A percentile compares a stretch with the other conserved stretches of the same genome.
Evolutionary conservation across 2,797 vertebrate species (phyloP).

Genomic region (Danionella dracula): DNA sequence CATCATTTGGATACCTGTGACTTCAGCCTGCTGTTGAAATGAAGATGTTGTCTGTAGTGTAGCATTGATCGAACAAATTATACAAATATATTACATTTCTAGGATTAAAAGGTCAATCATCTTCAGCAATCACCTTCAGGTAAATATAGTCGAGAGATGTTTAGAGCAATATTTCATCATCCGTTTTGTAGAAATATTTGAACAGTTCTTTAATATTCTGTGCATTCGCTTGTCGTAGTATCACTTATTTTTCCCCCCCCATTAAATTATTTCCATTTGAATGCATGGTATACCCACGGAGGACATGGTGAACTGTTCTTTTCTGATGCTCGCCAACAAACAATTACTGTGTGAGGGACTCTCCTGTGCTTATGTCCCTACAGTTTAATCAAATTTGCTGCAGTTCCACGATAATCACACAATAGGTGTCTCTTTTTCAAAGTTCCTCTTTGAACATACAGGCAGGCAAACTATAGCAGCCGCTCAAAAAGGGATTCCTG

Average conservation of each 20-base stretch:
- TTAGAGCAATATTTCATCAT: too few relatives aligned
- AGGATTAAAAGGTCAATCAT: too few relatives aligned
- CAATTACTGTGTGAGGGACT: background rate
- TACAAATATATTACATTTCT: too few relatives aligned
- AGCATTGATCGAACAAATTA: too few relatives aligned
- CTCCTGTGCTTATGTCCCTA: background rate
- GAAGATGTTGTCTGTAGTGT: too few relatives aligned
- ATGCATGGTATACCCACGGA: background rate
- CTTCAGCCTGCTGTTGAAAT: too few relatives aligned
- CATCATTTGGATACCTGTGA: too few relatives aligned
- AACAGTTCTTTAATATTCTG: too few relatives aligned
- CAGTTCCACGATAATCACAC: background rate
- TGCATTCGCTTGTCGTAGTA: too few relatives aligned
- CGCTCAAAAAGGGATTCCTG: constrained; percentile 8
- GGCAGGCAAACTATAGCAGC: background rate
- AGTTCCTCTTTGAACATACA: background rate
- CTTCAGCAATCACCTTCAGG: too few relatives aligned
- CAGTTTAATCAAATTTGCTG: background rate
- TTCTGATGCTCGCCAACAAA: background rate
- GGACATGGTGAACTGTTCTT: background rate
- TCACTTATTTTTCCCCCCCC: background rate
- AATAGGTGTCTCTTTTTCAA: constrained; percentile 12
- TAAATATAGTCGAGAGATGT: too few relatives aligned
- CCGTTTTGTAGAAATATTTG: too few relatives aligned
- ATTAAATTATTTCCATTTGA: background rate